Conservation (phyloP, 1,140 invertebrate species). For the Nebria ingens region DNA sequence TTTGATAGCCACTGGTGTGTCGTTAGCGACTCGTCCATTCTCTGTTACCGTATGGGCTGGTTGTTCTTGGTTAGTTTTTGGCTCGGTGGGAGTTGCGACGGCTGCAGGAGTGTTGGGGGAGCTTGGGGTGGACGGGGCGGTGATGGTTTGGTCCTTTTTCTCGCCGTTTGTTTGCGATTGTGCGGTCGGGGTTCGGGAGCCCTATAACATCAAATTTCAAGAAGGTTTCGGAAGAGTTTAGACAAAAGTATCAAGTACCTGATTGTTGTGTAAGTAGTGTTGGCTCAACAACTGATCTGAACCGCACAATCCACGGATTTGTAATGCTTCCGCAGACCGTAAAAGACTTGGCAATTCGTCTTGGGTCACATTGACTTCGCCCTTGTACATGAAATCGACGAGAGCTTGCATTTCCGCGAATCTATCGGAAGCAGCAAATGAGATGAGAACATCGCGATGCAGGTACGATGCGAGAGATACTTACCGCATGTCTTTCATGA, state of each 20-base stretch:
- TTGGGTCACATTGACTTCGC: conserved; percentile 75
- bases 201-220: too few relatives aligned
- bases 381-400: conserved; percentile 81
- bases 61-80: conserved; percentile 27
- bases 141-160: too few relatives aligned
- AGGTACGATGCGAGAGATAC: conserved; percentile 12
- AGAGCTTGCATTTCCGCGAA: conserved; percentile 70
- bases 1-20: not conserved
- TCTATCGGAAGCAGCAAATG: too few relatives aligned
- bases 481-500: conserved; percentile 68
- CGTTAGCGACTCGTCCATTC: not conserved
- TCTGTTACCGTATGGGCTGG: conserved; percentile 17
- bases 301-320: conserved; percentile 52
- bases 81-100: too few relatives aligned
- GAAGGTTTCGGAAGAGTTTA: not conserved
- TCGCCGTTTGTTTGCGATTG: not conserved
- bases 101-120: too few relatives aligned
- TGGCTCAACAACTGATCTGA: conserved; percentile 35
- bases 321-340: conserved; percentile 69
- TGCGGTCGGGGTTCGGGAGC: too few relatives aligned
- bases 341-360: conserved; percentile 67
- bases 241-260: not conserved
- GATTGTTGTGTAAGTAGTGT: conserved; percentile 29
- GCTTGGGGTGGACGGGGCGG: too few relatives aligned
- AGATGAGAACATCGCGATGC: conserved; percentile 10